phyloP scores from a whole-genome alignment of 1,140 invertebrate species.

The Brevipalpus yothersi region DNA sequence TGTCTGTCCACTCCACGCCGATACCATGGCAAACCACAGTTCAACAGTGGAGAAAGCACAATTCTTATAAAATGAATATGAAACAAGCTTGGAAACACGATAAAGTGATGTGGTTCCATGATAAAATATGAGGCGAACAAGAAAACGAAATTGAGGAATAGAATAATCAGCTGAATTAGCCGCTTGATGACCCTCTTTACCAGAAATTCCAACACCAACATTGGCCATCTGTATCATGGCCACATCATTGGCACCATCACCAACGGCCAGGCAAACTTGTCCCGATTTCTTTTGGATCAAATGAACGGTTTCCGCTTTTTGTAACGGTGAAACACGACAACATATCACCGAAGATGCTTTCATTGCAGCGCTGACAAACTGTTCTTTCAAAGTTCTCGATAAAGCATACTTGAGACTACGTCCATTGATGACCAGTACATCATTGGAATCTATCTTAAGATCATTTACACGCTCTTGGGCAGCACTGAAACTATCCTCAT shows the following conservation, averaged over 20 bases:
- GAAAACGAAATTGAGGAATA: constrained; percentile 80
- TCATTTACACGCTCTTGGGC: constrained; percentile 3
- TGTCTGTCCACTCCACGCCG: constrained; percentile 93
- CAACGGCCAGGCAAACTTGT: constrained; percentile 79
- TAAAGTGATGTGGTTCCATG: constrained; percentile 98
- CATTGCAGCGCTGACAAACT: constrained; percentile 78
- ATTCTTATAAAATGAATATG: constrained; percentile 99
- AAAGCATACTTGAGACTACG: constrained; percentile 81
- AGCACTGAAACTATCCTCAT: constrained; percentile 72
- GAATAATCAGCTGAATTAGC: constrained; percentile 94
- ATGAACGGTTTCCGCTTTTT: constrained; percentile 89
- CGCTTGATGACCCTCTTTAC: constrained; percentile 92
- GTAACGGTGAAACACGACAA: constrained; percentile 89
- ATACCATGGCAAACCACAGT: constrained; percentile 94
- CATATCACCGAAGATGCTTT: constrained; percentile 95
- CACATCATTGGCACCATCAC: constrained; percentile 98
- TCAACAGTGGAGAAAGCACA: constrained; percentile 97
- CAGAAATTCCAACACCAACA: constrained; percentile 85
- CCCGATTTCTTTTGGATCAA: constrained; percentile 56
- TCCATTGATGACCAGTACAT: constrained; percentile 10
- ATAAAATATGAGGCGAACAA: constrained; percentile 67
- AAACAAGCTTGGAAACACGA: constrained; percentile 84
- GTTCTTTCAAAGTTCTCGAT: constrained; percentile 61
- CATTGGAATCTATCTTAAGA: not conserved
- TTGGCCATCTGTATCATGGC: constrained; percentile 81